phyloP scores from a whole-genome alignment of 2,888 invertebrate species.

The Lepas anatifera region DNA sequence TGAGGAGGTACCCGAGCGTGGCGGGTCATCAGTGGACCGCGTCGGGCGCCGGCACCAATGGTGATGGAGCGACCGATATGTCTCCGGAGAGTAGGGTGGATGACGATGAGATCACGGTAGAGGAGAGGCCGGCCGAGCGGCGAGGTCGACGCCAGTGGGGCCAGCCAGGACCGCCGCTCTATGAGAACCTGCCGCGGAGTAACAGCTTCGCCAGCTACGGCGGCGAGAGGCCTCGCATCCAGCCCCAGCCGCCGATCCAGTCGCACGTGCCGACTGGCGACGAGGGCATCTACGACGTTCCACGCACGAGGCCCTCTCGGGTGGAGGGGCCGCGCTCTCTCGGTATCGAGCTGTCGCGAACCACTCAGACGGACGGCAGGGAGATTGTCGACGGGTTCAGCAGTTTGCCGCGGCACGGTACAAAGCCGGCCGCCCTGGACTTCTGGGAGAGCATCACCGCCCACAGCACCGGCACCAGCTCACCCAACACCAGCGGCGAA shows the following conservation, averaged over 20 bases:
- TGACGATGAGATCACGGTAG: not conserved
- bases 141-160: not conserved
- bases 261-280: not conserved
- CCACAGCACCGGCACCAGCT: conserved; percentile 6
- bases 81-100: not conserved
- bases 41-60: not conserved
- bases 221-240: not conserved
- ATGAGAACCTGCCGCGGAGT: conserved; percentile 9
- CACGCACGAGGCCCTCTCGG: not conserved
- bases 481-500: conserved; percentile 7
- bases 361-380: not conserved
- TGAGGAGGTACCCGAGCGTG: conserved; percentile 14
- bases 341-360: not conserved
- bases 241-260: not conserved
- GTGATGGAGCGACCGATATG: too few species aligned
- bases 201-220: not conserved
- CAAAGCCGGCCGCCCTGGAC: conserved; percentile 22
- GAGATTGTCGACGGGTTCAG: not conserved
- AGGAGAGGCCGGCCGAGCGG: not conserved
- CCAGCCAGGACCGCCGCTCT: conserved; percentile 1
- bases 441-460: conserved; percentile 23
- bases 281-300: conserved; percentile 12
- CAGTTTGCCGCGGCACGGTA: conserved; percentile 12
- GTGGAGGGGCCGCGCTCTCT: not conserved
- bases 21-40: conserved; percentile 1